Percentiles rank a stretch among this genome's conserved stretches.
phyloP scores from a whole-genome alignment of 2,113 vertebrate species.

The Mystacornis crossleyi region DNA sequence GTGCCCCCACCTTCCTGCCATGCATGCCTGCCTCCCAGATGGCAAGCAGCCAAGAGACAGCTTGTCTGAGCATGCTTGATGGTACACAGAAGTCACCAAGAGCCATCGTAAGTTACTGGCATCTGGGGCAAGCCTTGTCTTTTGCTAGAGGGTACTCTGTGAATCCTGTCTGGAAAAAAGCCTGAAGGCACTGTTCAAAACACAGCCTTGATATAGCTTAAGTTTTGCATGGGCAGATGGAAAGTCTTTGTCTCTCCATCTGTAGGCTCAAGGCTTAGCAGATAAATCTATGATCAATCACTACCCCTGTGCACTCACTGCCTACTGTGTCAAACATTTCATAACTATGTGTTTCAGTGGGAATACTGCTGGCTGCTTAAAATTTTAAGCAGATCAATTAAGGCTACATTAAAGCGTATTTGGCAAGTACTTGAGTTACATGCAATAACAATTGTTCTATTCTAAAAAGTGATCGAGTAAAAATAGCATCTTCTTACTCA shows the following conservation, averaged over 20 bases:
- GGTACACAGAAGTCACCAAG: not conserved
- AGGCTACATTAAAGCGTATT: constrained; percentile 38
- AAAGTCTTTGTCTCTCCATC: constrained; percentile 19
- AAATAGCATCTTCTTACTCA: constrained; percentile 64
- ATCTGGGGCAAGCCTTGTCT: not conserved
- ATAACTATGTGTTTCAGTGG: constrained; percentile 17
- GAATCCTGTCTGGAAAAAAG: not conserved
- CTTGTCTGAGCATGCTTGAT: not conserved
- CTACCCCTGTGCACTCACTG: not conserved
- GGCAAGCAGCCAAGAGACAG: constrained; percentile 27
- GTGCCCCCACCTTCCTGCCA: not conserved
- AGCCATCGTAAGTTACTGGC: not conserved
- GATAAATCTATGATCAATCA: not conserved
- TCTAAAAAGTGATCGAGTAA: not conserved
- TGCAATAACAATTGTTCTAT: constrained; percentile 54
- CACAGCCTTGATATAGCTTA: not conserved
- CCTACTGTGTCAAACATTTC: not conserved
- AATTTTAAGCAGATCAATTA: constrained; percentile 47
- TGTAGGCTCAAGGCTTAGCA: not conserved
- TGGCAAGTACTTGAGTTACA: constrained; percentile 42
- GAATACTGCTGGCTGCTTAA: constrained; percentile 47
- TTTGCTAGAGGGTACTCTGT: not conserved
- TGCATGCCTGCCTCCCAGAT: not conserved
- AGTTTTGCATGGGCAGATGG: constrained; percentile 20
- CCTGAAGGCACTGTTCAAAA: constrained; percentile 22